phyloP scores from a whole-genome alignment of 1,140 invertebrate genomes.

The Phortica variegata region DNA sequence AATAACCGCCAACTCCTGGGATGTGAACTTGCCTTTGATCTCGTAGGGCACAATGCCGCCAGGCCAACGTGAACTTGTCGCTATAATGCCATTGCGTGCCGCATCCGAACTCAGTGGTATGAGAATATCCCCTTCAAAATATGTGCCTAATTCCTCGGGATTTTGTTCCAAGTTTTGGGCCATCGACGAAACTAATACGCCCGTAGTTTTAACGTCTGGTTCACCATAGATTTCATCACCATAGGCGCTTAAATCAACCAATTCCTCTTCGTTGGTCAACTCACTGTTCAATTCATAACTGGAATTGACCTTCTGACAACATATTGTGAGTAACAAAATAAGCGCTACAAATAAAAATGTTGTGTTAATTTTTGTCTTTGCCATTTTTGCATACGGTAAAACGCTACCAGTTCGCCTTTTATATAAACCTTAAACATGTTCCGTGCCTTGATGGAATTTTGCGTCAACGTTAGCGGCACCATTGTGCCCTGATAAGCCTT shows the following conservation, averaged over 20 bases:
- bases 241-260: slow-evolving; percentile 59
- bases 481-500: slow-evolving; percentile 18
- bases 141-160: slow-evolving; percentile 73
- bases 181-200: slow-evolving; percentile 68
- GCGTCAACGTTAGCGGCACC: too few relatives aligned
- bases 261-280: slow-evolving; percentile 37
- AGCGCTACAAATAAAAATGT: not conserved
- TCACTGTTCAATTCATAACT: slow-evolving; percentile 11
- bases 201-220: slow-evolving; percentile 57
- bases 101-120: slow-evolving; percentile 62
- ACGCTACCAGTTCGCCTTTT: slow-evolving; percentile 10
- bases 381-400: slow-evolving; percentile 20
- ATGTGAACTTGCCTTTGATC: slow-evolving; percentile 67
- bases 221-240: slow-evolving; percentile 59
- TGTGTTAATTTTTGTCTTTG: slow-evolving; percentile 15
- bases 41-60: slow-evolving; percentile 70
- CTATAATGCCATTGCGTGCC: slow-evolving; percentile 64
- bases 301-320: slow-evolving; percentile 5
- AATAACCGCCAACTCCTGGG: slow-evolving; percentile 58
- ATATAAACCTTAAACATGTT: too few relatives aligned
- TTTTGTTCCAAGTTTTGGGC: slow-evolving; percentile 62
- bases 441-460: too few relatives aligned
- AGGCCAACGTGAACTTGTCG: slow-evolving; percentile 64
- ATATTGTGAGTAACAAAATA: slow-evolving; percentile 1
- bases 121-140: slow-evolving; percentile 69